Evolutionary conservation across 2,888 invertebrate species (phyloP).

Genomic region (Corythucha ciliata): DNA sequence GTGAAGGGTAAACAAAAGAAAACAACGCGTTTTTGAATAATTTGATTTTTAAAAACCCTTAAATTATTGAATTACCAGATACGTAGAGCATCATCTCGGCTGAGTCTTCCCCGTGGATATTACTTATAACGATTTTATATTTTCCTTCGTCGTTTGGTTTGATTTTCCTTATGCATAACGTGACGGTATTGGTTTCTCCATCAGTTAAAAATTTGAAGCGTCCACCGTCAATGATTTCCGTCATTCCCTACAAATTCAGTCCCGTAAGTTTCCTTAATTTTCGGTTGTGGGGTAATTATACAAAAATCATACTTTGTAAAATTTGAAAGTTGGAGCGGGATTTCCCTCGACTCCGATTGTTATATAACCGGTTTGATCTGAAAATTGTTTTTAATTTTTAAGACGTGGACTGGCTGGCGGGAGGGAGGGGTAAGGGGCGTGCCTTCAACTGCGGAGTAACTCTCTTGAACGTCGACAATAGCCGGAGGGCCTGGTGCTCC

Average conservation of each 20-base stretch:
- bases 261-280: neutral
- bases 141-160: constrained; percentile 95
- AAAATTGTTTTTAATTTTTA: no score
- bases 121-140: constrained; percentile 86
- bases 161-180: constrained; percentile 89
- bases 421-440: constrained; percentile 28
- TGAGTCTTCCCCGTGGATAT: constrained; percentile 89
- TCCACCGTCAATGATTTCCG: constrained; percentile 89
- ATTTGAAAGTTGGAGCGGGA: constrained; percentile 89
- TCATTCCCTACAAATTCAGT: constrained; percentile 63
- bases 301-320: constrained; percentile 61
- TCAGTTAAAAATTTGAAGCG: constrained; percentile 92
- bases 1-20: constrained; percentile 15
- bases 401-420: no score
- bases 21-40: neutral
- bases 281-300: neutral
- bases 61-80: constrained; percentile 56
- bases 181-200: constrained; percentile 83
- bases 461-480: constrained; percentile 88
- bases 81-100: constrained; percentile 95
- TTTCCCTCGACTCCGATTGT: constrained; percentile 89
- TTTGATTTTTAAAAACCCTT: neutral
- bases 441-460: constrained; percentile 96
- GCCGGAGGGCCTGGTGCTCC: constrained; percentile 77
- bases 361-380: constrained; percentile 87